These are phyloP conservation scores for Dascillus cervinus DNA, from an alignment of 2,888 invertebrate genomes.

Conservation along the genomic window DNA sequence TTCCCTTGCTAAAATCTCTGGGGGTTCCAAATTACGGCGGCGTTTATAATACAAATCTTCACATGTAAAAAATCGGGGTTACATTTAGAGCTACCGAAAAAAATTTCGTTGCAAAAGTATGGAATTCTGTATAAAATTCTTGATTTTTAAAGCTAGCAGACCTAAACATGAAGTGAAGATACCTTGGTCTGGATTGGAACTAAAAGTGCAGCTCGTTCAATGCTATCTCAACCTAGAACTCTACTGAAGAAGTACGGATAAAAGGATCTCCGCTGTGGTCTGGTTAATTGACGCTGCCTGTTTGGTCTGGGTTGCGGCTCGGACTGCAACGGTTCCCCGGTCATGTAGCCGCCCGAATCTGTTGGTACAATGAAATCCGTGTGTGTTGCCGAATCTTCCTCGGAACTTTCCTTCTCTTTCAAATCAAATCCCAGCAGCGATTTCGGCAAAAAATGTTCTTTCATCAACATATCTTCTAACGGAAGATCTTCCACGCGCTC, in stretches of 20 bases:
- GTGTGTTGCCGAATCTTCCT: constrained; percentile 7
- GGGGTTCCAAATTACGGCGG: too few species aligned
- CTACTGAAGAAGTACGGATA: constrained; percentile 50
- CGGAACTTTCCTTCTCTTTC: constrained; percentile 7
- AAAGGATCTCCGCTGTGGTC: constrained; percentile 45
- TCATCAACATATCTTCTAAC: constrained; percentile 11
- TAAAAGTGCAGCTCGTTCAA: constrained; percentile 1
- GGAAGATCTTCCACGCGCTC: not conserved
- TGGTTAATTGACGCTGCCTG: constrained; percentile 42
- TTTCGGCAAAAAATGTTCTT: constrained; percentile 26
- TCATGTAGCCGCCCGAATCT: constrained; percentile 13
- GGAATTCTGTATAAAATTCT: too few species aligned
- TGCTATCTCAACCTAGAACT: constrained; percentile 46
- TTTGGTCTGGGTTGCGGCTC: constrained; percentile 41
- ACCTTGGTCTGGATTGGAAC: not conserved
- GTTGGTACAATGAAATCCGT: constrained; percentile 8
- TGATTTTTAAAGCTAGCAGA: constrained; percentile 6
- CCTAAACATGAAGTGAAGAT: too few species aligned
- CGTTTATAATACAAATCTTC: too few species aligned
- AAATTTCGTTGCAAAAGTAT: too few species aligned
- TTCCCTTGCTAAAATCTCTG: too few species aligned
- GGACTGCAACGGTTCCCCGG: constrained; percentile 24
- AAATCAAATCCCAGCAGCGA: constrained; percentile 12
- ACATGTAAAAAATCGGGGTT: too few species aligned
- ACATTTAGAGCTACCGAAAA: too few species aligned